Evolutionary conservation across 1,140 invertebrate genomes (phyloP).

Genomic region (Anoplophora glabripennis): DNA sequence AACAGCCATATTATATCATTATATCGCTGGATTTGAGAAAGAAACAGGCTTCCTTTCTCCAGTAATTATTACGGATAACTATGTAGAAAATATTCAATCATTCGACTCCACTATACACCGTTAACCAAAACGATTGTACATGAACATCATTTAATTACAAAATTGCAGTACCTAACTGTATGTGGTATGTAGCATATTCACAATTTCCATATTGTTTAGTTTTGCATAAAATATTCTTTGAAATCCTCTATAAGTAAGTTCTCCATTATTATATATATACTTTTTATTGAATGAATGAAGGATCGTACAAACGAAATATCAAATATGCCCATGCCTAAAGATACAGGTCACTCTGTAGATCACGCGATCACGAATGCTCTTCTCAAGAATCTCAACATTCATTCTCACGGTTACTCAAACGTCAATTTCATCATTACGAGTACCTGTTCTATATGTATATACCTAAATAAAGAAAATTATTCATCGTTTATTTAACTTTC

Average conservation of each 20-base stretch:
- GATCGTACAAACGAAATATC: not conserved
- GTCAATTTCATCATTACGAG: slow-evolving; percentile 3
- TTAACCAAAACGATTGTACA: too few relatives aligned
- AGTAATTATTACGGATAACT: too few relatives aligned
- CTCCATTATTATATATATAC: not conserved
- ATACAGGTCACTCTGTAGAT: slow-evolving; percentile 4
- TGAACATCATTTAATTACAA: too few relatives aligned
- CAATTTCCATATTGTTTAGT: not conserved
- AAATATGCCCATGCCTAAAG: not conserved
- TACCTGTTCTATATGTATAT: too few relatives aligned
- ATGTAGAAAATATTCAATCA: too few relatives aligned
- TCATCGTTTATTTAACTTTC: not conserved
- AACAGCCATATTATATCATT: too few relatives aligned
- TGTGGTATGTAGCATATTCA: not conserved
- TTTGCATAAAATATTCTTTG: not conserved
- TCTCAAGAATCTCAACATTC: not conserved
- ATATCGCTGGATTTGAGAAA: too few relatives aligned
- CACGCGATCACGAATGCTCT: slow-evolving; percentile 5
- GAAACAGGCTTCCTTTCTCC: too few relatives aligned
- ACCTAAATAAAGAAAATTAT: slow-evolving; percentile 2
- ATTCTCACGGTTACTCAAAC: slow-evolving; percentile 2
- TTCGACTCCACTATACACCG: too few relatives aligned
- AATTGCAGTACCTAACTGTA: too few relatives aligned
- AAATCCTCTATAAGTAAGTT: not conserved
- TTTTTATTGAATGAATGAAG: not conserved